Evolutionary conservation across 1,140 invertebrate genomes (phyloP), one percentile per base, ranked within the genome.

Genomic region (Pinna nobilis): DNA sequence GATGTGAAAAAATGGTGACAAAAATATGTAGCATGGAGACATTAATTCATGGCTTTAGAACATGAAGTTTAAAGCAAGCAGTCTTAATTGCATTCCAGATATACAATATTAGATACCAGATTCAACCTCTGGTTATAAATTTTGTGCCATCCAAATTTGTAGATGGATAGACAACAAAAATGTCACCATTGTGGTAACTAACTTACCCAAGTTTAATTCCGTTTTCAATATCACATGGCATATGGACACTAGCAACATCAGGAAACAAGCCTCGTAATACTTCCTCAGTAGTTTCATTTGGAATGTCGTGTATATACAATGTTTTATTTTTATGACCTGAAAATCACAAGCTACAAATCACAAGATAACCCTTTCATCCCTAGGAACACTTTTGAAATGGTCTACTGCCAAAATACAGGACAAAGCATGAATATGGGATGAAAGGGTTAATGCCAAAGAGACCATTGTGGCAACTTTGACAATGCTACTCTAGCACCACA

Each of bases 241-340:
- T 20, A 25, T 63, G 33, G 35, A 63, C 59, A 63, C 59, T 63
- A 63, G 59, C 33, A 28, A 63, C 59, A 63, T 63, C 39, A 3
- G 59, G 59, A 32, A 63, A 63, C 59, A 63, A 41, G 35, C n/a
- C 59, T 35, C 59, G 18, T 63, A 63, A 63, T 28, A 63, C 37
- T 23, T 63, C 59, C 25, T 63, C 59, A 63, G 59, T 41, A 39
- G 59, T 63, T 20, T 63, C 59, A 9, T 7, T 32, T 23, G 59
- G 59, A 20, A 63, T 41, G 59, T 63, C 59, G 37, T 63, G 59
- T 11, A 63, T 37, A 63, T 63, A 63, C 20, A 63, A 37, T 41
- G 35, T 63, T 63, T 63, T 63, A 63, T 63, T 63, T 63, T 63
- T 63, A 41, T 44, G 20, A 41, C 59, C 59, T 63, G 59, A 37